Evolutionary conservation across 2,888 invertebrate genomes (phyloP).

Genomic region (Drosophila lacicola): DNA sequence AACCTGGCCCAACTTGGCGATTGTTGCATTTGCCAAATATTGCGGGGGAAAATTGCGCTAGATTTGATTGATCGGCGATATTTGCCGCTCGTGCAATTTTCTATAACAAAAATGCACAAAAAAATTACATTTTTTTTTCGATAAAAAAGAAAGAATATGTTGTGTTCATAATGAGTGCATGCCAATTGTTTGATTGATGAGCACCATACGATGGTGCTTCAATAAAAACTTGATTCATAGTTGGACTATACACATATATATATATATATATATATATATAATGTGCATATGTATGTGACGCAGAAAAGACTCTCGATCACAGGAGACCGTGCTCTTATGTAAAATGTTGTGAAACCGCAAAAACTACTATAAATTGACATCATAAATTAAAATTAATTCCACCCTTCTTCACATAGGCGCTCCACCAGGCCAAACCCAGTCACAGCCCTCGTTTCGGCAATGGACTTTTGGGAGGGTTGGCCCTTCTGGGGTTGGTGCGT

Average conservation of each 20-base stretch:
- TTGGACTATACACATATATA: conserved; percentile 1
- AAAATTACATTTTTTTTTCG: conserved; percentile 59
- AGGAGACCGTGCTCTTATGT: conserved; percentile 38
- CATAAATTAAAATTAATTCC: conserved; percentile 85
- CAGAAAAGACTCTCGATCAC: conserved; percentile 19
- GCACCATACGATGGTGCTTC: conserved; percentile 17
- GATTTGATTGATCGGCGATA: conserved; percentile 64
- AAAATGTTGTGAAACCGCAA: conserved; percentile 66
- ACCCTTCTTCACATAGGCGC: conserved; percentile 84
- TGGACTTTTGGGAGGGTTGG: conserved; percentile 54
- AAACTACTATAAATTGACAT: conserved; percentile 81
- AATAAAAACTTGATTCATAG: conserved; percentile 1
- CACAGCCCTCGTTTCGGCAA: conserved; percentile 60
- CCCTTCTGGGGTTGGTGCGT: conserved; percentile 59
- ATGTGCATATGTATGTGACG: background rate
- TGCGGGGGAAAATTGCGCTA: conserved; percentile 54
- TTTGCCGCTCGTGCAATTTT: conserved; percentile 76
- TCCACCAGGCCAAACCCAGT: conserved; percentile 62
- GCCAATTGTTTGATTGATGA: conserved; percentile 72
- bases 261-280: background rate
- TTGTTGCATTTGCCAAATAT: conserved; percentile 60
- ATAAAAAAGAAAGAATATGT: conserved; percentile 41
- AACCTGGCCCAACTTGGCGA: conserved; percentile 45
- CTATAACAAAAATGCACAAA: conserved; percentile 39
- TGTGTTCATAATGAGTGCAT: conserved; percentile 19